These are phyloP conservation scores for Sepioteuthis lessoniana DNA, from an alignment of 2,888 invertebrate genomes.

Conservation along the genomic window DNA sequence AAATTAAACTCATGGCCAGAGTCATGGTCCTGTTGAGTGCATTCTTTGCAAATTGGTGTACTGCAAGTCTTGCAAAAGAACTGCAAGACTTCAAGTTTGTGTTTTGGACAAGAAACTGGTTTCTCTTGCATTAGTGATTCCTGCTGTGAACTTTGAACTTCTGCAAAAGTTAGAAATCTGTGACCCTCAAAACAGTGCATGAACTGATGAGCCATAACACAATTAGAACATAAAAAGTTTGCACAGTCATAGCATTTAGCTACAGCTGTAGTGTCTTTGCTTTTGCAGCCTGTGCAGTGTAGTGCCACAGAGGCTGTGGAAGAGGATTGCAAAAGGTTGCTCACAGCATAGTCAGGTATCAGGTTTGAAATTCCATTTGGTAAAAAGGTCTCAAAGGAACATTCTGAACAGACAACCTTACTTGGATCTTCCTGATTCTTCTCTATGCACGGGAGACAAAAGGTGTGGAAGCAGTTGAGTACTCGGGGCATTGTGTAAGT, in stretches of 20 bases:
- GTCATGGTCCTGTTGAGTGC: constrained; percentile 84
- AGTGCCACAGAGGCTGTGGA: constrained; percentile 76
- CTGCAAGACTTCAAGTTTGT: constrained; percentile 91
- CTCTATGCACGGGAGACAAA: constrained; percentile 88
- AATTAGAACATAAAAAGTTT: constrained; percentile 95
- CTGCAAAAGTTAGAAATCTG: constrained; percentile 82
- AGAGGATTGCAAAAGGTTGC: constrained; percentile 75
- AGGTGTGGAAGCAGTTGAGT: constrained; percentile 81
- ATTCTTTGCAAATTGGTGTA: constrained; percentile 94
- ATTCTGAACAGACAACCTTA: constrained; percentile 85
- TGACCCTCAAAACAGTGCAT: constrained; percentile 99
- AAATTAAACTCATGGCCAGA: constrained; percentile 70
- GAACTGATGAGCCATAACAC: constrained; percentile 98
- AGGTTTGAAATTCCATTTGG: constrained; percentile 80
- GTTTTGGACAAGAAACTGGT: constrained; percentile 85
- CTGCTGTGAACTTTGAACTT: constrained; percentile 78
- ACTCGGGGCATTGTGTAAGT: constrained; percentile 77
- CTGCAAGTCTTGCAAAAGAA: constrained; percentile 96
- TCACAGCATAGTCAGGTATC: constrained; percentile 81
- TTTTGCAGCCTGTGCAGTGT: constrained; percentile 94
- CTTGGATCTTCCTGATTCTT: constrained; percentile 77
- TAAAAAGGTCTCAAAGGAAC: constrained; percentile 74
- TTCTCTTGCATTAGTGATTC: constrained; percentile 72
- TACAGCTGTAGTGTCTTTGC: constrained; percentile 93
- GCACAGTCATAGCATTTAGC: constrained; percentile 97